Evolutionary conservation across 2,888 invertebrate species (phyloP).

Genomic region (Argynnis bischoffii): DNA sequence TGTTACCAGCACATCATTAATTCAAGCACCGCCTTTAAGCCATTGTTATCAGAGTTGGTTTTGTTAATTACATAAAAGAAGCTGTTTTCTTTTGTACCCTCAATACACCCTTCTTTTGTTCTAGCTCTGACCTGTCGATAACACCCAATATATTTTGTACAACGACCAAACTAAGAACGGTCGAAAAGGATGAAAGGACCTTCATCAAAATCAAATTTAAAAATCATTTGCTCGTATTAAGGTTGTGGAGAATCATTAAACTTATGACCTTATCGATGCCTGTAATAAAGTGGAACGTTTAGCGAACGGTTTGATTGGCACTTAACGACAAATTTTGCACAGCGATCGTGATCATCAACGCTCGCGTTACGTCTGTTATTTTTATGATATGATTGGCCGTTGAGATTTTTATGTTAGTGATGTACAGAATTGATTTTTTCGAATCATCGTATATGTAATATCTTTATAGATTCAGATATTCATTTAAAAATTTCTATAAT

Average conservation of each 20-base stretch:
- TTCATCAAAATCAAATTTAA: conserved; percentile 41
- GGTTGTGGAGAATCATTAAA: conserved; percentile 36
- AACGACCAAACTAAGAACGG: conserved; percentile 15
- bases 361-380: conserved; percentile 19
- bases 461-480: no score
- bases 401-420: background rate
- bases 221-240: conserved; percentile 38
- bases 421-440: no score
- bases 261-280: conserved; percentile 32
- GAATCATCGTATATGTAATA: no score
- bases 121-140: conserved; percentile 14
- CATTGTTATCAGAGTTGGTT: conserved; percentile 26
- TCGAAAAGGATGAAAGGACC: conserved; percentile 27
- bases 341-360: conserved; percentile 21
- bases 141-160: conserved; percentile 2
- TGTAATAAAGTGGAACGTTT: conserved; percentile 35
- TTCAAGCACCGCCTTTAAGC: conserved; percentile 16
- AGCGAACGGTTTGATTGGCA: conserved; percentile 37
- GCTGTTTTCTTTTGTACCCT: conserved; percentile 17
- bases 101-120: conserved; percentile 24
- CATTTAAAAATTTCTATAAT: no score
- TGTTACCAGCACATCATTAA: conserved; percentile 21
- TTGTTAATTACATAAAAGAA: conserved; percentile 31
- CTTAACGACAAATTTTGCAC: conserved; percentile 35
- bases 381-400: conserved; percentile 15